These are phyloP conservation scores for Diogma glabrata DNA, from an alignment of 2,888 invertebrate species.

Conservation along the genomic window DNA sequence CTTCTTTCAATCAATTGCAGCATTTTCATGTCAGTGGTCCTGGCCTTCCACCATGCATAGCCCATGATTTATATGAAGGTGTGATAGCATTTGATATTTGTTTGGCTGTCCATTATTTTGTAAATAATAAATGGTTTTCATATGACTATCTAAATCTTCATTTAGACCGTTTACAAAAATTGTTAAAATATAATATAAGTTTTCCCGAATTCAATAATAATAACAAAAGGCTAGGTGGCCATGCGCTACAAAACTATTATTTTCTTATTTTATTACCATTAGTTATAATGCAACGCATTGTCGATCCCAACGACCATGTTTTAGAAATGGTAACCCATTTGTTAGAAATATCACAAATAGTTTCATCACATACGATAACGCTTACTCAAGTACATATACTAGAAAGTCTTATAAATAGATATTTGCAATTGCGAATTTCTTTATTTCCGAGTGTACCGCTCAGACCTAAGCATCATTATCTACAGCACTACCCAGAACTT, in stretches of 20 bases:
- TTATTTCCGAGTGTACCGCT: neutral
- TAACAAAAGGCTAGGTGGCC: neutral
- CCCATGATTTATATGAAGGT: neutral
- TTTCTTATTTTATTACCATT: neutral
- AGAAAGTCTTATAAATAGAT: neutral
- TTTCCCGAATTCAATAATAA: neutral
- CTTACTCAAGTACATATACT: neutral
- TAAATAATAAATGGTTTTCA: neutral
- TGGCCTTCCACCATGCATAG: no score
- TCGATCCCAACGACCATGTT: neutral
- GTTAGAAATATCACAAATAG: neutral
- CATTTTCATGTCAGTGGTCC: no score
- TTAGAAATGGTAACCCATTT: neutral
- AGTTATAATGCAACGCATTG: neutral
- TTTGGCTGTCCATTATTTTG: neutral
- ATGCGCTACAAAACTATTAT: conserved; percentile 1
- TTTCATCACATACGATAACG: neutral
- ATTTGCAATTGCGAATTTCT: neutral
- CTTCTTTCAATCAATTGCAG: neutral
- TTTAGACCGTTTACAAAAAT: neutral
- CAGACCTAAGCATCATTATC: neutral
- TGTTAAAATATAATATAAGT: neutral
- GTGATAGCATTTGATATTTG: neutral
- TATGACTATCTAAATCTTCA: neutral
- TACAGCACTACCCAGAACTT: neutral